Percentiles rank a stretch among this genome's conserved stretches.
These are phyloP conservation scores for Laspeyria flexula DNA, from an alignment of 2,888 invertebrate species.

Conservation along the genomic window DNA sequence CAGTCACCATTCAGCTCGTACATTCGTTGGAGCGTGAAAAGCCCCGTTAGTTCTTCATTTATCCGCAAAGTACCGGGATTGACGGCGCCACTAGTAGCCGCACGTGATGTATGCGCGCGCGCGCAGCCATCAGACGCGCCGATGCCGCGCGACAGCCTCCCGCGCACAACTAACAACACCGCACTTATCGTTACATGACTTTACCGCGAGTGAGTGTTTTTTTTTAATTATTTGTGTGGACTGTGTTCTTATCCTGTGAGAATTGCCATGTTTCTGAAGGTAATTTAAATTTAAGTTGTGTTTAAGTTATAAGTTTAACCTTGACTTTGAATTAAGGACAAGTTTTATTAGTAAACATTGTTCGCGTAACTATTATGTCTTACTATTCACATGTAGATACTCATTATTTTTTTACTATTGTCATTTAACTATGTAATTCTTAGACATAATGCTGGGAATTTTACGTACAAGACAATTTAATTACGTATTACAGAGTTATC, in stretches of 20 bases:
- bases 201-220: constrained; percentile 72
- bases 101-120: constrained; percentile 81
- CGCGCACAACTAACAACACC: constrained; percentile 66
- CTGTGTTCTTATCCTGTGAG: constrained; percentile 42
- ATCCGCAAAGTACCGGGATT: constrained; percentile 62
- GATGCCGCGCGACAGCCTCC: constrained; percentile 79
- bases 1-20: constrained; percentile 50
- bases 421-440: constrained; percentile 43
- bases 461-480: constrained; percentile 19
- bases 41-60: constrained; percentile 67
- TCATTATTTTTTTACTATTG: constrained; percentile 47
- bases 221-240: constrained; percentile 42
- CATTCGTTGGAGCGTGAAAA: constrained; percentile 69
- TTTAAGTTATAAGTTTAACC: constrained; percentile 43
- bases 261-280: constrained; percentile 63
- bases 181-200: constrained; percentile 52
- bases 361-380: constrained; percentile 53
- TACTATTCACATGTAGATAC: constrained; percentile 47
- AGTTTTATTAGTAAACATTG: constrained; percentile 56
- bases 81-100: constrained; percentile 67
- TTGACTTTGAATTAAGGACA: constrained; percentile 50
- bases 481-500: constrained; percentile 3
- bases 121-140: constrained; percentile 74
- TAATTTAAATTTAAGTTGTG: constrained; percentile 46
- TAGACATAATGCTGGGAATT: constrained; percentile 37